phyloP scores from a whole-genome alignment of 2,113 vertebrate genomes.

The Pseudorasbora parva region DNA sequence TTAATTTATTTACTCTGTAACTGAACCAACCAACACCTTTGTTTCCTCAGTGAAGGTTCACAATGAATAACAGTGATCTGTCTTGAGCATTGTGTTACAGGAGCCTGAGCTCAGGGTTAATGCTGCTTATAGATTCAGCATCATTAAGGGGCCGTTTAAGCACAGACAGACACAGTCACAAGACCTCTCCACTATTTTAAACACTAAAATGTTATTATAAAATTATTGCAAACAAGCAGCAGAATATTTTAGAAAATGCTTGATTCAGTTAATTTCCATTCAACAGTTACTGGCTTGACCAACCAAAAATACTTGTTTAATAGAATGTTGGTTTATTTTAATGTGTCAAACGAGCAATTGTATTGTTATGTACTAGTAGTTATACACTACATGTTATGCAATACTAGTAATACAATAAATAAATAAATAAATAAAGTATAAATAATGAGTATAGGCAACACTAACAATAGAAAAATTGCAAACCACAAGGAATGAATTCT shows the following conservation, averaged over 20 bases:
- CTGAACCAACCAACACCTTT: neutral
- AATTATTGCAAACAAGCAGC: neutral
- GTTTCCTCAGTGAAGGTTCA: neutral
- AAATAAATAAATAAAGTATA: too few relatives aligned
- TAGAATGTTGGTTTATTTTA: neutral
- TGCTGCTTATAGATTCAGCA: conserved; percentile 61
- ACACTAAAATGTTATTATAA: neutral
- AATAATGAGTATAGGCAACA: neutral
- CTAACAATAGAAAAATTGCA: neutral
- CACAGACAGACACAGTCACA: conserved; percentile 59
- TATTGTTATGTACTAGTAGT: too few relatives aligned
- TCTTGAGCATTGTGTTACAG: conserved; percentile 50
- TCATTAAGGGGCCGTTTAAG: conserved; percentile 67
- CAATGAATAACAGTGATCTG: conserved; percentile 45
- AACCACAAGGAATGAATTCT: neutral
- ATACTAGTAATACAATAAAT: too few relatives aligned
- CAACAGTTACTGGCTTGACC: too few relatives aligned
- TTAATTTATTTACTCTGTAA: neutral
- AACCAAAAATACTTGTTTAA: neutral
- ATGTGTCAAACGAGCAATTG: neutral
- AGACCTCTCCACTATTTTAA: conserved; percentile 64
- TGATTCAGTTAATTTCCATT: neutral
- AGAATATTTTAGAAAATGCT: neutral
- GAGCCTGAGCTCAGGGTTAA: conserved; percentile 38
- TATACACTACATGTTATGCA: too few relatives aligned